Percentiles rank a stretch among this genome's conserved stretches.
phyloP scores from a whole-genome alignment of 2,797 vertebrate species.

The Sylvia borin region DNA sequence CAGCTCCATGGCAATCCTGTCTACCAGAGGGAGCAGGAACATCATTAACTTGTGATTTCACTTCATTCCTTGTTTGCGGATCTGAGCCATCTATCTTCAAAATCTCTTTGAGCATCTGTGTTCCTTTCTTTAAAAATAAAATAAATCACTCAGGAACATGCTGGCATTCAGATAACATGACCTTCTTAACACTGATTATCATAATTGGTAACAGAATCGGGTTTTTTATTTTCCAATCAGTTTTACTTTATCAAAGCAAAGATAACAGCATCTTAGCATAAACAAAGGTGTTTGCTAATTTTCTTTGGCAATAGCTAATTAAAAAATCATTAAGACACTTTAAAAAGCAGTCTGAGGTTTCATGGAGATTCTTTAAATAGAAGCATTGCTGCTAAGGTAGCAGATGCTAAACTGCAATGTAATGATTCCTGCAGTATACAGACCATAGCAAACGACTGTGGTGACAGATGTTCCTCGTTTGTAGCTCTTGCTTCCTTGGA shows the following conservation, averaged over 20 bases:
- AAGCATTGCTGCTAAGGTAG: neutral
- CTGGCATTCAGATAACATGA: neutral
- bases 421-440: conserved; percentile 48
- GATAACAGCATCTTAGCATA: neutral
- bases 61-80: conserved; percentile 72
- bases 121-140: conserved; percentile 87
- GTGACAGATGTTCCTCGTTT: conserved; percentile 88
- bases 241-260: neutral
- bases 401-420: neutral
- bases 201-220: neutral
- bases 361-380: neutral
- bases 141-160: neutral
- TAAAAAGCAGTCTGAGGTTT: neutral
- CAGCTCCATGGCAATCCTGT: conserved; percentile 68
- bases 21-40: conserved; percentile 51
- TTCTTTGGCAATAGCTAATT: neutral
- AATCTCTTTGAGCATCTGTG: conserved; percentile 96
- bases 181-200: neutral
- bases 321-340: neutral
- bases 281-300: neutral
- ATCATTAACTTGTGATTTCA: conserved; percentile 63
- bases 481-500: conserved; percentile 62
- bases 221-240: neutral
- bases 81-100: conserved; percentile 91
- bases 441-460: conserved; percentile 96